Evolutionary conservation across 2,888 invertebrate genomes (phyloP), one percentile per base, ranked within the genome.

Genomic region (Archaeoteleia sp.): DNA sequence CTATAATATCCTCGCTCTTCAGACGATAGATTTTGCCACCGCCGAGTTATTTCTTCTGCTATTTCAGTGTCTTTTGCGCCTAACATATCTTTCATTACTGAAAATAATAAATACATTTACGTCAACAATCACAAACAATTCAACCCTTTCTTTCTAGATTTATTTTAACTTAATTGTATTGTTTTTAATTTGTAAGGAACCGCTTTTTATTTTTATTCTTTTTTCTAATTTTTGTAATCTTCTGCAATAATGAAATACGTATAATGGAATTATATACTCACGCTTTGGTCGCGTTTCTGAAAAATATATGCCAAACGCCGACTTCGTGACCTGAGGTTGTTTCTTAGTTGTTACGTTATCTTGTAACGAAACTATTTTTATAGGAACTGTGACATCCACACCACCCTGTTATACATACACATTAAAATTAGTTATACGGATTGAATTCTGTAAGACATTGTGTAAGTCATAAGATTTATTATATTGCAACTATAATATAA

Each of bases 1-100:
- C 75, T 72, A 69, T 85, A 87, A 62, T 75, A 77, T 9, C 81
- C 81, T 45, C 83, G 85, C 58, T 87, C 85, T 27, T 84, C 82
- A 1, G 78, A 69, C 0, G 82, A 74, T 34, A 87, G 70, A 34
- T 77, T 65, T 62, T 81, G 82, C 87, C 87, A 87, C 2, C 77
- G 74, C 34, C 70, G 66, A 8, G 82, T 81, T 45, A 87, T 71
- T n/a, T 76, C 60, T 34, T 72, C 70, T n/a, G 86, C 86, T 4
- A 86, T 78, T 71, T 82, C 80, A 1, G 85, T 78, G 67, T 84
- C 82, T 30, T 82, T 81, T 20, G 80, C 70, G 7, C 74, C 71
- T 6, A 84, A 81, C 61, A 82, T 74, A 61, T 83, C 71, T 34
- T 71, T 61, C 8, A 78, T 34, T 13, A 84, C 84, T 83, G 35